Evolutionary conservation across 2,797 vertebrate genomes (phyloP), one percentile per base, ranked within the genome.

Genomic region (Manis crassicaudata): DNA sequence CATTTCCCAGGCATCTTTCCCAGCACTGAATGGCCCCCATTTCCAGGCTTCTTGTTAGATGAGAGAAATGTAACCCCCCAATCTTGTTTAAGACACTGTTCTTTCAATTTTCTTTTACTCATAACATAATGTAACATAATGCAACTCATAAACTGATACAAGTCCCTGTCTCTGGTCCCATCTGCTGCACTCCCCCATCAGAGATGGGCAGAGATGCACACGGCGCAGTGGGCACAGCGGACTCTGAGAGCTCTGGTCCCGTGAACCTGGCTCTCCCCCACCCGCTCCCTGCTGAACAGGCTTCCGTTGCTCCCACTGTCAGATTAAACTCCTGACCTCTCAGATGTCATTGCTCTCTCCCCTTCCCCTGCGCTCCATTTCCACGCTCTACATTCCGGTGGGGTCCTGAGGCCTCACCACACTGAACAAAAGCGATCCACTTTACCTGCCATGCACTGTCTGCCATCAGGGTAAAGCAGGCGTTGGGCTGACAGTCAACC

Each of bases 71-170:
- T 60, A 80, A 81, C 2, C 10, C 35, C 35, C 40, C 17, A 10
- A 23, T 73, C 29, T 63, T 37, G 13, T 29, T 54, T 58, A 87
- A 92, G 54, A 40, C 52, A 50, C 46, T 68, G 17, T 65, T 84
- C 35, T 54, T 79, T 95, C 27, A 56, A 37, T 63, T 92, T 92
- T 62, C 81, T 60, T 81, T n/a, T 65, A 68, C 65, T 87, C 32
- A 18, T 27, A 72, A 62, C 2, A 43, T 73, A 73, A 46, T 23
- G 1, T 27, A 72, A 62, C 2, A 43, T 73, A 73, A 46, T 23
- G 1, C 3, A 81, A 23, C n/a, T 92, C 9, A 27, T 82, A 58
- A 56, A 52, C 56, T 37, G 12, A 94, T 32, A n/a, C 20, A 67
- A 56, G 50, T 60, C 17, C 46, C 29, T 37, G 7, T 27, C 35